Evolutionary conservation across 2,797 vertebrate species (phyloP), one percentile per base, ranked within the genome.

Genomic region (Chelon labrosus): DNA sequence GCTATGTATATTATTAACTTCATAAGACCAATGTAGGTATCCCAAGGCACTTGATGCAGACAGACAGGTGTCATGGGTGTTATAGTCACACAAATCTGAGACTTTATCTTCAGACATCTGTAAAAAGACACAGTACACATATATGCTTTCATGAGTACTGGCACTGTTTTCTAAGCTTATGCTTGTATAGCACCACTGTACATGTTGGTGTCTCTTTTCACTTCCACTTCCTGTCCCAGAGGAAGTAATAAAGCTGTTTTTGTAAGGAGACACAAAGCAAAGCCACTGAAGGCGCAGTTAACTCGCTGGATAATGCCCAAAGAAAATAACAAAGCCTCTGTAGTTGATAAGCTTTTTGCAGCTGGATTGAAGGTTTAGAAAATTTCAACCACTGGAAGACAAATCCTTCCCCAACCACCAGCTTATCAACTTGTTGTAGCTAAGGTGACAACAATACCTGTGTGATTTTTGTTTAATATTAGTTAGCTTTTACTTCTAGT

Each of bases 221-320:
- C n/a, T 17, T 82, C 60, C 53, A 65, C 73, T 79, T 91, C 85
- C 88, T 64, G 70, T 79, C 68, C 69, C 80, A 85, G 47, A 86
- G 83, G 80, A 88, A 85, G 75, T 74, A 52, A 79, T 83, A 73
- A 81, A 78, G 47, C 57, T 70, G 73, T 73, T 82, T 83, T 60
- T 80, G 54, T 79, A 63, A 78, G 20, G 22, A 69, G 41, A 71
- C 53, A 37, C 64, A 77, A 66, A 70, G 50, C 59, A 62, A 72
- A 76, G 39, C 41, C 35, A 13, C 37, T n/a, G 42, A 64, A 19
- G 37, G 58, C 22, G 25, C 56, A 42, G 37, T 51, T 47, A 60
- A 39, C 44, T 13, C 39, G 42, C 6, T 65, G 20, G 39, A 73
- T 46, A 11, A 44, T 53, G 5, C 46, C 38, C 64, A 73, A 41